Conservation (phyloP, 1,140 invertebrate genomes). For the Argopecten irradians region DNA sequence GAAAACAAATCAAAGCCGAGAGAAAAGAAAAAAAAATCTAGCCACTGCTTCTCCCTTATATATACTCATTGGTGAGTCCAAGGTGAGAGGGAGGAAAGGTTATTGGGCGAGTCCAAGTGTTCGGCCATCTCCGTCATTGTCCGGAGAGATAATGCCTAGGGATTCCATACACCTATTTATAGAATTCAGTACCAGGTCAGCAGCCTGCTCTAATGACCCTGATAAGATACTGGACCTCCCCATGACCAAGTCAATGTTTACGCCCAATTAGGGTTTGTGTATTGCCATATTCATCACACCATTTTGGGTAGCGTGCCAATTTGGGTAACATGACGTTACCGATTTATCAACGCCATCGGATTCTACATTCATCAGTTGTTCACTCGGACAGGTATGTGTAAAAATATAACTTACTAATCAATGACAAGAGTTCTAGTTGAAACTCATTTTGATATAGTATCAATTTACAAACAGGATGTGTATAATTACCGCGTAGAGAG, state of each 20-base stretch:
- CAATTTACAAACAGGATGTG: no score
- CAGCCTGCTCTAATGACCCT: neutral
- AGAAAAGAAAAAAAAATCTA: no score
- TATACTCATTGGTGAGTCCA: neutral
- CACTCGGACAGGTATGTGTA: no score
- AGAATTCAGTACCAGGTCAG: neutral
- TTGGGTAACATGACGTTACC: no score
- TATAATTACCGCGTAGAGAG: no score
- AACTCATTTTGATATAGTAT: no score
- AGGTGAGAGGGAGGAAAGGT: neutral
- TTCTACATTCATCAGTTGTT: no score
- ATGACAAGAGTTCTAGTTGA: no score
- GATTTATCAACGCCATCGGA: no score
- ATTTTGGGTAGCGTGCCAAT: no score
- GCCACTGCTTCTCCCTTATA: neutral
- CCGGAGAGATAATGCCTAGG: neutral
- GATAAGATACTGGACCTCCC: neutral
- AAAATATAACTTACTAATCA: no score
- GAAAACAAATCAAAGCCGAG: neutral
- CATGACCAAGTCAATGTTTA: neutral
- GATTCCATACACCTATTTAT: neutral
- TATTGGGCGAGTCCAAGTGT: neutral
- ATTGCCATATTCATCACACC: neutral
- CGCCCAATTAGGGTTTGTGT: neutral
- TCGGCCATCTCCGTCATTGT: neutral